A percentile compares a stretch with the other conserved stretches of the same genome.
Evolutionary conservation across 2,797 vertebrate genomes (phyloP).

Genomic region (Crocidura indochinensis): DNA sequence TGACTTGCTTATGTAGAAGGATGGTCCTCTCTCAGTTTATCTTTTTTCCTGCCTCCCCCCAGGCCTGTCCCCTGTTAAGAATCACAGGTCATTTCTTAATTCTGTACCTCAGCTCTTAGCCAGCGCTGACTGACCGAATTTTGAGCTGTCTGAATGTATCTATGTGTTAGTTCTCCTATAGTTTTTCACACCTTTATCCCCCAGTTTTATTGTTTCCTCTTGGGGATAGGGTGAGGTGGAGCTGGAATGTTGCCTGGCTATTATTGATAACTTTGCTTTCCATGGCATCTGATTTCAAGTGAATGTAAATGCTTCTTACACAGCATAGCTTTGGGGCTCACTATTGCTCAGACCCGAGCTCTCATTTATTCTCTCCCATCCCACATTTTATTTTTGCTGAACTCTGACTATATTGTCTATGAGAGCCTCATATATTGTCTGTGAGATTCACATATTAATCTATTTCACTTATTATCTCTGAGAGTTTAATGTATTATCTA

Average conservation of each 20-base stretch:
- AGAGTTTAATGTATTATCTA: no score
- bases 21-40: background rate
- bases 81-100: background rate
- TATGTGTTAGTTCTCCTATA: background rate
- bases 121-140: background rate
- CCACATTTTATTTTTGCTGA: no score
- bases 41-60: no score
- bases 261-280: fast-evolving
- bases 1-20: background rate
- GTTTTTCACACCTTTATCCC: background rate
- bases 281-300: background rate
- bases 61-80: background rate
- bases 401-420: no score
- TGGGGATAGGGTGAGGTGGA: background rate
- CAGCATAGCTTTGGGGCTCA: background rate
- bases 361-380: no score
- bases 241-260: background rate
- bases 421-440: no score
- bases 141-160: background rate
- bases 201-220: background rate
- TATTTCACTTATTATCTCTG: no score
- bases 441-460: no score
- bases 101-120: background rate
- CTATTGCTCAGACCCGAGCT: background rate
- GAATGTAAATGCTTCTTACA: no score